Evolutionary conservation across 2,113 vertebrate species (phyloP).

Genomic region (Peromyscus polionotus): DNA sequence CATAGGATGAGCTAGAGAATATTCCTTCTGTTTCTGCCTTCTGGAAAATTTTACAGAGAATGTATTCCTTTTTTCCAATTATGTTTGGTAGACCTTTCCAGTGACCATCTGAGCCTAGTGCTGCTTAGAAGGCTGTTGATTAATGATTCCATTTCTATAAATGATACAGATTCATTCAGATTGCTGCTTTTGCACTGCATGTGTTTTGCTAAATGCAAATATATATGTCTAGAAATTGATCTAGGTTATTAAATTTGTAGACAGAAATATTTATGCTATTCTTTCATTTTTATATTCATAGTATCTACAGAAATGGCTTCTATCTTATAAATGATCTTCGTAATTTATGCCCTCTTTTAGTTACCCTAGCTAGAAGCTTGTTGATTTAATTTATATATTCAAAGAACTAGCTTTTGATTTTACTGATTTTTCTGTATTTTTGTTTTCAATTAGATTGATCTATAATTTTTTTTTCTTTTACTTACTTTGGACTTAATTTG

Average conservation of each 20-base stretch:
- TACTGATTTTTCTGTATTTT: neutral
- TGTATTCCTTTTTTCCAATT: neutral
- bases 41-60: neutral
- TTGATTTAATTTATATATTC: neutral
- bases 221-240: neutral
- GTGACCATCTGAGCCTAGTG: neutral
- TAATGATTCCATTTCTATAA: neutral
- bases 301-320: neutral
- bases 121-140: neutral
- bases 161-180: neutral
- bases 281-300: neutral
- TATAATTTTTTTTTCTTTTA: neutral
- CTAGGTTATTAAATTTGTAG: neutral
- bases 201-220: neutral
- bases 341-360: neutral
- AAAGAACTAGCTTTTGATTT: neutral
- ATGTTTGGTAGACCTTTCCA: neutral
- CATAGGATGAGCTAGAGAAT: neutral
- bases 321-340: neutral
- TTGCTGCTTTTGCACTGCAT: neutral
- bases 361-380: neutral
- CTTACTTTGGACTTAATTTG: neutral
- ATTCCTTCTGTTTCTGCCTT: neutral
- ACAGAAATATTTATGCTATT: neutral
- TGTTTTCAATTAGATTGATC: neutral